Conservation (phyloP, 2,113 vertebrate genomes). For the Poecilia latipinna region DNA sequence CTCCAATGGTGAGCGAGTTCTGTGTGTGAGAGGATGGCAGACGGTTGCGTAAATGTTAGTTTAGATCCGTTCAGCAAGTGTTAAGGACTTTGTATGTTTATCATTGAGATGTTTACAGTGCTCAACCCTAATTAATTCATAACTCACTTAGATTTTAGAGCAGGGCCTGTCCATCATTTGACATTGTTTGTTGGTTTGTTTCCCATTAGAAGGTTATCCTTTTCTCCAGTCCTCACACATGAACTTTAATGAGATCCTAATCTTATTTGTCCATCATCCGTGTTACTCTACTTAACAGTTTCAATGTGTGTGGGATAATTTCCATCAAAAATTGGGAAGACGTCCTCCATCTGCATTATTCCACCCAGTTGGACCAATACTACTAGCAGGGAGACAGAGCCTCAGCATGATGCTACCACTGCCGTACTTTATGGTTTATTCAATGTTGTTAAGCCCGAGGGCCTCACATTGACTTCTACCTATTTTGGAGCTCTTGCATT, state of each 20-base stretch:
- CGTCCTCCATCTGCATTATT: background rate
- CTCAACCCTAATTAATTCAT: too few species aligned
- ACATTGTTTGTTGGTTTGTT: background rate
- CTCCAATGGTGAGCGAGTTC: constrained; percentile 63
- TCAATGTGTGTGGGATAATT: background rate
- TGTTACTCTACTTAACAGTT: background rate
- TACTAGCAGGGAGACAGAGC: background rate
- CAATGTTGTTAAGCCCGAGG: background rate
- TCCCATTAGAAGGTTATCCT: background rate
- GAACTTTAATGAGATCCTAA: background rate
- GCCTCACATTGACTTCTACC: background rate
- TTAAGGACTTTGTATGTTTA: too few species aligned
- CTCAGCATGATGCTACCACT: too few species aligned
- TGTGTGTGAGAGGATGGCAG: too few species aligned
- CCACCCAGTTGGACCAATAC: background rate
- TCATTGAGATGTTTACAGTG: too few species aligned
- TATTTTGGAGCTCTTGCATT: too few species aligned
- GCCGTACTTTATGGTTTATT: background rate
- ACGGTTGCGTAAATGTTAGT: too few species aligned
- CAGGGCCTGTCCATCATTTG: too few species aligned
- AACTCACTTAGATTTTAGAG: too few species aligned
- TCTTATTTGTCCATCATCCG: background rate
- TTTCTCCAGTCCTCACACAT: background rate
- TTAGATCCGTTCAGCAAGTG: too few species aligned
- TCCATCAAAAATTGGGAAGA: background rate